Evolutionary conservation across 2,888 invertebrate genomes (phyloP), one percentile per base, ranked within the genome.

Genomic region (Congeria kusceri): DNA sequence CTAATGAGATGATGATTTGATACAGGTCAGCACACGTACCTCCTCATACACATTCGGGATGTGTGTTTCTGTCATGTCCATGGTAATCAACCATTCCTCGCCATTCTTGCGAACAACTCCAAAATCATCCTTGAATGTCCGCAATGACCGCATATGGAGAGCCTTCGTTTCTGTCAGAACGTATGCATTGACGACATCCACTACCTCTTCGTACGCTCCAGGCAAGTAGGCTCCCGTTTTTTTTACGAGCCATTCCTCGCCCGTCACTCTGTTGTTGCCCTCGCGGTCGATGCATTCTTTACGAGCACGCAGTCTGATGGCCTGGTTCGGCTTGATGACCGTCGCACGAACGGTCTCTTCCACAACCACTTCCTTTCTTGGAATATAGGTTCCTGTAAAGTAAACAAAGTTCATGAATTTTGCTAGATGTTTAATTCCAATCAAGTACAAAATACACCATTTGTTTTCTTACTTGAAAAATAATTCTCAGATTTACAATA

Each of bases 151-250:
- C 86, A 94, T 92, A 83, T 94, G 94, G 1, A 94, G 90, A n/a
- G 94, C 94, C 89, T 93, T 94, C 94, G 94, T 94, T 69, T 94
- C 94, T 25, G 94, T 94, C 59, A 95, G 91, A 9, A 94, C 94
- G 85, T 93, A 93, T 7, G 94, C 94, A 81, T 94, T 90, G 27
- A 94, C 94, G 58, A 94, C 87, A 80, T 93, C 92, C 3, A 94
- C 93, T 7, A 94, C 93, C 84, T 94, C 94, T 83, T 94, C 94
- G 85, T 94, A 94, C 2, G 94, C 94, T 9, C 94, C 94, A n/a
- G 94, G 94, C 44, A 95, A 87, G 85, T 94, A 94, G 7, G 94
- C 94, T 15, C 94, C 94, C 4, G 91, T 92, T 84, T 93, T 93
- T 82, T 93, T 93, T 2, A 94, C 93, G 23, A 94, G 88, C 94